Evolutionary conservation across 2,888 invertebrate species (phyloP).

Genomic region (Chironomus riparius): DNA sequence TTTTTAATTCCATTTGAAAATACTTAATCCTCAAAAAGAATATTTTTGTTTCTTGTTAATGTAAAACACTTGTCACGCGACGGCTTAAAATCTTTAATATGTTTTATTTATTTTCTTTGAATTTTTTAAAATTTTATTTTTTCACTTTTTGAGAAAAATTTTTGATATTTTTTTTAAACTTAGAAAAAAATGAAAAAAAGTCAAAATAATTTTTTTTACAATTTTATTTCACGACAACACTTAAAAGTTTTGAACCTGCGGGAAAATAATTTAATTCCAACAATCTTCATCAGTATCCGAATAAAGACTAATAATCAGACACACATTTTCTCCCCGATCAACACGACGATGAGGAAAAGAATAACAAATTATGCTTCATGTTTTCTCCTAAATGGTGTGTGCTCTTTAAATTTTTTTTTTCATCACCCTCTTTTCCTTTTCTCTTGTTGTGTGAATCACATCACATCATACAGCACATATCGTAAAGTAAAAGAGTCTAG

Average conservation of each 20-base stretch:
- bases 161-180: neutral
- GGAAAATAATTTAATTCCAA: neutral
- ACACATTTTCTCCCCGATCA: neutral
- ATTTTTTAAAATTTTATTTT: neutral
- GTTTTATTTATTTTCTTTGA: too few species aligned
- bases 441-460: neutral
- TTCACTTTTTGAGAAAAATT: neutral
- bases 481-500: neutral
- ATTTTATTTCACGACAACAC: neutral
- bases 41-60: neutral
- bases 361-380: conserved; percentile 24
- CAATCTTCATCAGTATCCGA: conserved; percentile 9
- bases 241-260: too few species aligned
- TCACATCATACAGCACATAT: neutral
- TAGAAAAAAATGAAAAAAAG: neutral
- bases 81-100: conserved; percentile 9
- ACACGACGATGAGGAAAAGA: conserved; percentile 6
- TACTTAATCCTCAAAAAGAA: neutral
- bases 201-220: neutral
- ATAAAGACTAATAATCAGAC: conserved; percentile 21
- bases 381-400: conserved; percentile 15
- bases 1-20: neutral
- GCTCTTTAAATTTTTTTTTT: conserved; percentile 20
- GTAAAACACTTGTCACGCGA: conserved; percentile 21
- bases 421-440: conserved; percentile 1